phyloP scores from a whole-genome alignment of 1,140 invertebrate genomes.

The Lethrus apterus region DNA sequence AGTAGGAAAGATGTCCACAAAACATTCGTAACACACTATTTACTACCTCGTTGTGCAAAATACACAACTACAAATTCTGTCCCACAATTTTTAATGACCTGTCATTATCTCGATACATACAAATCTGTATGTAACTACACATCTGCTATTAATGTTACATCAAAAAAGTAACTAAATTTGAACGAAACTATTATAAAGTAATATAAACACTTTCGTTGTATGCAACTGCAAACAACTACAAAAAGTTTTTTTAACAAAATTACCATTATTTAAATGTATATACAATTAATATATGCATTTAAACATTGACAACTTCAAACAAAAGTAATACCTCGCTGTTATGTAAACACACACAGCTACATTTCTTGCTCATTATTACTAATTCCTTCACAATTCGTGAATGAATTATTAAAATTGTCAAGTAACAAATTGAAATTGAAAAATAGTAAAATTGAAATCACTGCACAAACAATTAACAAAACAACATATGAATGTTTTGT shows the following conservation, averaged over 20 bases:
- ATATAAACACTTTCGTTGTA: too few species aligned
- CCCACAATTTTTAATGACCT: background rate
- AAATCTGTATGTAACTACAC: constrained; percentile 13
- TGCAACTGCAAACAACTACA: too few species aligned
- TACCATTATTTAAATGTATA: constrained; percentile 5
- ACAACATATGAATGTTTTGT: background rate
- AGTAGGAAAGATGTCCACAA: background rate
- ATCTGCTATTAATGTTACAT: too few species aligned
- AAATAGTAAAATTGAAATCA: constrained; percentile 2
- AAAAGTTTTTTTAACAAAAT: background rate
- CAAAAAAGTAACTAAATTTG: too few species aligned
- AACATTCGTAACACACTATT: background rate
- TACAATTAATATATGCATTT: background rate
- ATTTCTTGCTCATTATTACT: too few species aligned
- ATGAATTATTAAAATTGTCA: too few species aligned
- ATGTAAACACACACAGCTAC: constrained; percentile 12
- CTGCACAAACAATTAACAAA: background rate
- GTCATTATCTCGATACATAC: constrained; percentile 17
- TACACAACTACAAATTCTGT: background rate
- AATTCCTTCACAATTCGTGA: too few species aligned
- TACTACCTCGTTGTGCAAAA: too few species aligned
- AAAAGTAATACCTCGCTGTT: constrained; percentile 15
- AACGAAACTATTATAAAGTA: too few species aligned
- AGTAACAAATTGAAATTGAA: background rate
- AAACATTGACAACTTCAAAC: background rate